Base-by-base conservation (phyloP, 1,140 invertebrate genomes). In the Dysdera silvatica region DNA sequence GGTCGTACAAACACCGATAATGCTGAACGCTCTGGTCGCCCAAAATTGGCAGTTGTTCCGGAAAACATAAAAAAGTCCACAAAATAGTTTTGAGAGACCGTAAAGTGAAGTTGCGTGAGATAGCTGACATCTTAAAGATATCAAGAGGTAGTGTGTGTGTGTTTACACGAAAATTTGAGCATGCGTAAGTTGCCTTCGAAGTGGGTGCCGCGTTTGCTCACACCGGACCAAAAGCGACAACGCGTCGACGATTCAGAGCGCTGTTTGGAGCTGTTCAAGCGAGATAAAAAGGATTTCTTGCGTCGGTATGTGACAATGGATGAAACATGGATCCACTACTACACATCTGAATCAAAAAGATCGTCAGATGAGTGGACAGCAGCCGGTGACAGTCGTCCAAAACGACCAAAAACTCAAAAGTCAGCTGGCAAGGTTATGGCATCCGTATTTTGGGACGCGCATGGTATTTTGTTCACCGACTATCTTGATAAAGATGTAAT, bases 91-190 rank as follows among this genome's bases (percentile, higher is more conserved):
- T 41, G 37, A 26, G 31, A 43, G 16, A 56, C 24, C 24, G 37
- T 56, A 43, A 29, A 56, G 23, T 56, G 53, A 56, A 56, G 23
- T 56, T 56, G 53, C 23, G 3, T 32, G 29, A 47, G 43, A 32
- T 57, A 57, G 2, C 29, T 33, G 18, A 57, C 28, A 48, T 31
- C 28, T 47, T 57, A 12, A 57, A 47, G 43, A 47, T 57, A 47
- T 47, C 28, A 33, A 14, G 33, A 33, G n/a, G 18, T 47, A 20
- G 41, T 47, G 41, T 57, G 5, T 45, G 31, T 45, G 14, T 18
- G 33, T 57, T 45, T 47, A 57, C 55, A 47, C 16, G n/a, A 57
- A 57, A 31, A 61, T 52, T 41, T 61, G 47, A 29, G 14, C 33
- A 51, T 61, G 32, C 47, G 18, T 23, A 52, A 53, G 26, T 31